A percentile compares a stretch with the other conserved stretches of the same genome.
These are phyloP conservation scores for Eutrigla gurnardus DNA, from an alignment of 2,797 vertebrate genomes.

Conservation along the genomic window DNA sequence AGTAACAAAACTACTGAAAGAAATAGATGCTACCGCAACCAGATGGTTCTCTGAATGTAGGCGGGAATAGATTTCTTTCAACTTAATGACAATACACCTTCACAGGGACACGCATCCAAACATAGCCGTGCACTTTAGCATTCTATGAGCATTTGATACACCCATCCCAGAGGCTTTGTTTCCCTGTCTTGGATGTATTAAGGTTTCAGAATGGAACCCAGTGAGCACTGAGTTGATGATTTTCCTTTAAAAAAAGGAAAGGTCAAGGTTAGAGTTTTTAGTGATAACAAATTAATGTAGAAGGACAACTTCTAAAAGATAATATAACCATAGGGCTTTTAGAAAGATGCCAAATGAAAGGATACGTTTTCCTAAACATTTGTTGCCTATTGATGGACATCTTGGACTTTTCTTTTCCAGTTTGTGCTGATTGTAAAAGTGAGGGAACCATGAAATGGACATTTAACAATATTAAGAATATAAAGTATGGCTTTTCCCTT, in stretches of 20 bases:
- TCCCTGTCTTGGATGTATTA: background rate
- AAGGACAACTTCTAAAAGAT: background rate
- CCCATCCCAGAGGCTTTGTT: slow-evolving; percentile 27
- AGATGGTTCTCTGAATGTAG: slow-evolving; percentile 9
- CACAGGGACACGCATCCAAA: background rate
- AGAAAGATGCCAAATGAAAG: no score
- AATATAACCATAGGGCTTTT: no score
- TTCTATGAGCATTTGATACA: slow-evolving; percentile 27
- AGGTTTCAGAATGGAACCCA: background rate
- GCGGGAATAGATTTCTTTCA: background rate
- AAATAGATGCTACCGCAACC: slow-evolving; percentile 15
- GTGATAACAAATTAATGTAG: background rate
- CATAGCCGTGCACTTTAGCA: slow-evolving; percentile 22
- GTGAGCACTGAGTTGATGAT: background rate
- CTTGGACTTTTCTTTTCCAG: background rate
- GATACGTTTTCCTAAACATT: no score
- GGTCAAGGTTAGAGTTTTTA: background rate
- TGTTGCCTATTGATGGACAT: no score
- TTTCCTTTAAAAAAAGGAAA: background rate
- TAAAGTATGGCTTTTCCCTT: background rate
- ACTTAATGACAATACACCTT: slow-evolving; percentile 6
- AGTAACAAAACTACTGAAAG: background rate
- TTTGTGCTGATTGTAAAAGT: background rate
- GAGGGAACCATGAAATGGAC: no score
- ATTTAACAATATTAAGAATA: background rate